Conservation (phyloP, 2,888 invertebrate species). For the Perdita meconis region DNA sequence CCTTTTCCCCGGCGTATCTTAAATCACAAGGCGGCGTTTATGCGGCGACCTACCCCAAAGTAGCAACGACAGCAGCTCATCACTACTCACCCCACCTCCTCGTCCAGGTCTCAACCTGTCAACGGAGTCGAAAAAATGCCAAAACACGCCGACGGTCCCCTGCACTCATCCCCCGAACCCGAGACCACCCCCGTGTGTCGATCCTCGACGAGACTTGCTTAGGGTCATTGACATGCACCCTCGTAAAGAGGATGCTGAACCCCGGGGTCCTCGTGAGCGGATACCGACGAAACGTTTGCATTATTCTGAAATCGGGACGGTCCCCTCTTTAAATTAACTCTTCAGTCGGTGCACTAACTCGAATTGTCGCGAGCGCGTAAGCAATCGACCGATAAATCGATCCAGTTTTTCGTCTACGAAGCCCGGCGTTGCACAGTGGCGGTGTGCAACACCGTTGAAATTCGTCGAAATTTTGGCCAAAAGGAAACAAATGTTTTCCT, state of each 20-base stretch:
- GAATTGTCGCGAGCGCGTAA: constrained; percentile 19
- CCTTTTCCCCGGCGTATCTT: constrained; percentile 38
- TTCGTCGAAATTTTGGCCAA: too few species aligned
- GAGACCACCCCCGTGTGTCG: constrained; percentile 57
- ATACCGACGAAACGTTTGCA: constrained; percentile 64
- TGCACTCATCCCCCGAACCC: constrained; percentile 37
- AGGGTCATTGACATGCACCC: constrained; percentile 75
- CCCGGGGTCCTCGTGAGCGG: constrained; percentile 54
- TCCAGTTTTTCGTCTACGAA: constrained; percentile 10
- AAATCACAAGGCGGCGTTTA: constrained; percentile 48
- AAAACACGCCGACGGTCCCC: constrained; percentile 64
- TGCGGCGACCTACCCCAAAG: constrained; percentile 59
- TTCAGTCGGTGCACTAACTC: constrained; percentile 45
- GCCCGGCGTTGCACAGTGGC: too few species aligned
- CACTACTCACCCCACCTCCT: constrained; percentile 33
- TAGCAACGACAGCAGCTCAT: constrained; percentile 58
- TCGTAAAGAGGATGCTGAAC: constrained; percentile 69
- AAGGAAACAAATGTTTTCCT: too few species aligned
- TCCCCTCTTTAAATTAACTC: constrained; percentile 67
- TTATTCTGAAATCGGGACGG: constrained; percentile 57
- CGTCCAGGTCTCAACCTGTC: neutral
- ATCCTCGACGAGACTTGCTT: constrained; percentile 63
- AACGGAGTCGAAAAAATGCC: constrained; percentile 71
- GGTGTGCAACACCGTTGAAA: too few species aligned
- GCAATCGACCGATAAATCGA: constrained; percentile 56